Base-by-base conservation (phyloP, 2,797 vertebrate genomes). In the Thunnus albacares region DNA sequence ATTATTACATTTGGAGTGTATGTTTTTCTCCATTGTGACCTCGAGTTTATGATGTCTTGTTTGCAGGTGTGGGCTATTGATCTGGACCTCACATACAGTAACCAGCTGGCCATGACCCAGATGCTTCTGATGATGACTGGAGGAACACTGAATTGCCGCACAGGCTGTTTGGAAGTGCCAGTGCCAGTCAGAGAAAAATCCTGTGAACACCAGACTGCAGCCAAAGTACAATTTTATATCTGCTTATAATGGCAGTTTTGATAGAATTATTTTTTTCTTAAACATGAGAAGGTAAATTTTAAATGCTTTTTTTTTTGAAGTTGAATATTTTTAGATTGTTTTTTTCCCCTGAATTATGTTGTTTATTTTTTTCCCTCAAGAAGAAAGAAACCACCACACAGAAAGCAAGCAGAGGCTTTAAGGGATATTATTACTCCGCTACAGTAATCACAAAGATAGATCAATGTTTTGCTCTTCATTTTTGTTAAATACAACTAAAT, bases 401-500 rank as follows among this genome's bases (percentile, higher is more conserved):
- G 53, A 67, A 83, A 88, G 79, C 71, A 79, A 84, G 53, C 73
- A 71, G 64, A 87, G 67, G 63, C 72, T 81, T 84, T 71, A 76
- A 71, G 83, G 63, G 70, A 88, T 81, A 91, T 89, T 90, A 87
- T 87, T 82, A 68, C 61, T 79, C 73, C 63, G 70, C 71, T 57
- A 53, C 56, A 83, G 72, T 89, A 90, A 92, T 93, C 87, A 87
- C 83, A 86, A 93, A 92, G 90, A 95, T 90, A 87, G 83, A 94
- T 94, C 92, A 88, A 80, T 71, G 79, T 90, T 93, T 93, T 88
- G 85, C 86, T 92, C 92, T 92, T 93, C 84, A 94, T 95, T 94
- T 95, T 95, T 87, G 93, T 97, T 96, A 94, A 96, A 97, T 96
- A 97, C 96, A 95, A 97, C 96, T 96, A 97, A 95, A 97, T 97